phyloP scores from a whole-genome alignment of 2,888 invertebrate species.

The Idaea straminata region DNA sequence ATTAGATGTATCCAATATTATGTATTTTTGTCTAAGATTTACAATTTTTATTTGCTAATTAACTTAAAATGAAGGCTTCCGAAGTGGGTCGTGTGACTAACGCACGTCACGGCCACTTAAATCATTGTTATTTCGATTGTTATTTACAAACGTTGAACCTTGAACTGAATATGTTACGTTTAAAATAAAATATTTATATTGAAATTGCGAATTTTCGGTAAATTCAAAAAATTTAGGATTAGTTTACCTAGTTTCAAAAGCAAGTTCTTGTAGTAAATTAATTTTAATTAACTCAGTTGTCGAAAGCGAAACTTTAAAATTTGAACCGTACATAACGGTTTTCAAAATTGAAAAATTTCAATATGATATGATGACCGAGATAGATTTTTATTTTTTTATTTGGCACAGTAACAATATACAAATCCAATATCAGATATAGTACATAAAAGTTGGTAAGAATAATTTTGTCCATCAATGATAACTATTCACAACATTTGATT shows the following conservation, averaged over 20 bases:
- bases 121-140: slow-evolving; percentile 18
- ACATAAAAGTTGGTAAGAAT: too few species aligned
- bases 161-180: slow-evolving; percentile 3
- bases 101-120: slow-evolving; percentile 23
- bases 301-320: too few species aligned
- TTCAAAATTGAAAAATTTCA: too few species aligned
- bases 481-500: too few species aligned
- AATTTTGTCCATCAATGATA: too few species aligned
- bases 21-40: neutral
- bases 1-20: neutral
- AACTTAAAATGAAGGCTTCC: slow-evolving; percentile 17
- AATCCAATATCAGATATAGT: too few species aligned
- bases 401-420: too few species aligned
- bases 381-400: too few species aligned
- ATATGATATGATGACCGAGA: too few species aligned
- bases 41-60: neutral
- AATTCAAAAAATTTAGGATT: neutral
- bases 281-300: too few species aligned
- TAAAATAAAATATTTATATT: neutral
- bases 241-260: neutral
- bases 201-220: slow-evolving; percentile 1
- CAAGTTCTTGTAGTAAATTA: too few species aligned
- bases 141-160: slow-evolving; percentile 9
- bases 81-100: slow-evolving; percentile 22
- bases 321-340: too few species aligned